Base-by-base conservation (phyloP, 2,888 invertebrate species). In the Alcis repandata region DNA sequence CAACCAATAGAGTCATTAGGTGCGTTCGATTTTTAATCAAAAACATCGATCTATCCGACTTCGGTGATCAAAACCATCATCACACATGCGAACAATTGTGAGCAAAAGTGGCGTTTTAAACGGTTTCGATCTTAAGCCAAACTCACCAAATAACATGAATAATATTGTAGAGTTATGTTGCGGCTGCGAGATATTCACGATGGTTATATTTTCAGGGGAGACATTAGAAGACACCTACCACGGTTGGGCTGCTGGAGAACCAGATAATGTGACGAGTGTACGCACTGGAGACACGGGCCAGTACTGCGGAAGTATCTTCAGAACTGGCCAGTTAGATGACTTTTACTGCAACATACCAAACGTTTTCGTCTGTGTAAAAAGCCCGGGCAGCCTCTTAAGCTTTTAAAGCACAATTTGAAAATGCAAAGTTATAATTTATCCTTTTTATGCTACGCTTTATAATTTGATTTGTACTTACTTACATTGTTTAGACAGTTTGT, bases 221-320 rank as follows among this genome's bases (percentile, higher is more conserved):
- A 13, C 57, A 36, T 17, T 54, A 43, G 32, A 54, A 17, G 6
- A 13, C 19, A 43, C 7, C 32, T 57, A 57, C 13, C n/a, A 54
- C 32, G 52, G n/a, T 74, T 54, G 54, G 54, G 38, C 54, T 10
- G 40, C 8, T 4, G 54, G 54, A 11, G 22, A 53, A 20, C 53
- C 54, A 1, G 40, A 40, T 32, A 54, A 40, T 32, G 43, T 75
- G 2, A 58, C 58, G 68, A 74, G 0, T 77, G 20, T 10, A 19
- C 51, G 51, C 36, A 36, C 51, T 0, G 51, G 36, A 6, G 51
- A 51, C 20, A 11, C n/a, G 8, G 51, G 77, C 0, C 76, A 84
- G 63, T 78, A n/a, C 54, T 85, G 82, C 40, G 80, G 80, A 0
- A 67, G 71, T 0, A 63, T 86, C 4, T 77, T 71, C 62, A 71